Percentiles rank a stretch among this genome's conserved stretches.
phyloP scores from a whole-genome alignment of 2,113 vertebrate species.

The Crocuta crocuta region DNA sequence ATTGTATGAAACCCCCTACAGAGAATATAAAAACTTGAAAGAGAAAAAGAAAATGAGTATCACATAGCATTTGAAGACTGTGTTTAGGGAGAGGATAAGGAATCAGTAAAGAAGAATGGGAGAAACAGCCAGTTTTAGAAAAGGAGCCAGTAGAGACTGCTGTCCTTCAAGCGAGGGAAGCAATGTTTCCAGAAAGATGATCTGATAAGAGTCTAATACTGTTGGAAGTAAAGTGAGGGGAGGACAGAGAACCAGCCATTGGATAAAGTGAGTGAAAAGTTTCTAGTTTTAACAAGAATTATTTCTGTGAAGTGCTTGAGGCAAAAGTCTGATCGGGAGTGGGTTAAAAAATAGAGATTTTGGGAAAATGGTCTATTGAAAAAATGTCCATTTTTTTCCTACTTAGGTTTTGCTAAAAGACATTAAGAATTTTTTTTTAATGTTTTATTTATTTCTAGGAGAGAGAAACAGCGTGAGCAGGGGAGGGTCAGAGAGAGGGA shows the following conservation, averaged over 20 bases:
- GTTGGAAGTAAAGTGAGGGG: not conserved
- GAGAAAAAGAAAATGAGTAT: not conserved
- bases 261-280: not conserved
- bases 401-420: not conserved
- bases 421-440: too few relatives aligned
- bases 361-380: not conserved
- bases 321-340: not conserved
- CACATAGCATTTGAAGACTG: not conserved
- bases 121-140: not conserved
- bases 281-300: not conserved
- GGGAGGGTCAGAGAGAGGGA: too few relatives aligned
- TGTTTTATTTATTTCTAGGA: too few relatives aligned
- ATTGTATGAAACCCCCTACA: not conserved
- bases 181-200: not conserved
- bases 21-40: not conserved
- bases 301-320: not conserved
- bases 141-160: not conserved
- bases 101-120: not conserved
- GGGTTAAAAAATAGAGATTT: not conserved
- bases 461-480: too few relatives aligned
- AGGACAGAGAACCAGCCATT: not conserved
- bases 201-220: not conserved
- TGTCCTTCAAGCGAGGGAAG: not conserved
- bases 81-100: not conserved
- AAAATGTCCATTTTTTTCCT: not conserved